Percentiles rank a stretch among this genome's conserved stretches.
Conservation (phyloP, 92 coral and sea anemone genomes). For the Palythoa caribaeorum region DNA sequence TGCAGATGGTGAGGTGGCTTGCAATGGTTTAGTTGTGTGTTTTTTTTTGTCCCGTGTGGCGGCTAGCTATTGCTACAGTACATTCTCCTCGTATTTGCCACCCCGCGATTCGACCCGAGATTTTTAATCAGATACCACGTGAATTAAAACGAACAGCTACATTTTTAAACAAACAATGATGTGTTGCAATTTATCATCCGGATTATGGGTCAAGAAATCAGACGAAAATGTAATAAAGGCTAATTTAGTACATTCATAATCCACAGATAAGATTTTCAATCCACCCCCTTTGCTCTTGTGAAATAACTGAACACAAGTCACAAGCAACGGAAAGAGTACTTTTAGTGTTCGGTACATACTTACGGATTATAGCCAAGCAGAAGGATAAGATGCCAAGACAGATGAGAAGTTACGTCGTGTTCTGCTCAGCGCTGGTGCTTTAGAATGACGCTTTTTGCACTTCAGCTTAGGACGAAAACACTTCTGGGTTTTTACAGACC, state of each 20-base stretch:
- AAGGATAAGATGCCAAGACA: background rate
- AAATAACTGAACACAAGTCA: background rate
- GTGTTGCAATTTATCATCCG: conserved; percentile 31
- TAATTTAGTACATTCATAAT: conserved; percentile 19
- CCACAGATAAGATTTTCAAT: background rate
- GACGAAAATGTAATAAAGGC: conserved; percentile 19
- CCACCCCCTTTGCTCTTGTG: conserved; percentile 18
- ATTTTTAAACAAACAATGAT: conserved; percentile 1
- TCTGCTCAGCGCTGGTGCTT: conserved; percentile 13
- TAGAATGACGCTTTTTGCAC: background rate
- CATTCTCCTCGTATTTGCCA: background rate
- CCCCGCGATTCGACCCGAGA: background rate
- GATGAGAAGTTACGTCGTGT: background rate
- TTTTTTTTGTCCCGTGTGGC: background rate
- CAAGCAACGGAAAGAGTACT: background rate
- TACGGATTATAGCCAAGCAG: background rate
- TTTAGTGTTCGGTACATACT: background rate
- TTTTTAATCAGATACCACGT: background rate
- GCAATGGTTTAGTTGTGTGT: background rate
- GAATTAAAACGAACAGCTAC: background rate
- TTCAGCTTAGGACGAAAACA: background rate
- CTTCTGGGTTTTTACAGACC: background rate
- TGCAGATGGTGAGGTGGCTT: background rate
- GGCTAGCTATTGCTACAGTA: background rate
- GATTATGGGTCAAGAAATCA: conserved; percentile 31